Percentiles rank a stretch among this genome's conserved stretches.
phyloP scores from a whole-genome alignment of 2,113 vertebrate genomes.

The Tragelaphus imberbis region DNA sequence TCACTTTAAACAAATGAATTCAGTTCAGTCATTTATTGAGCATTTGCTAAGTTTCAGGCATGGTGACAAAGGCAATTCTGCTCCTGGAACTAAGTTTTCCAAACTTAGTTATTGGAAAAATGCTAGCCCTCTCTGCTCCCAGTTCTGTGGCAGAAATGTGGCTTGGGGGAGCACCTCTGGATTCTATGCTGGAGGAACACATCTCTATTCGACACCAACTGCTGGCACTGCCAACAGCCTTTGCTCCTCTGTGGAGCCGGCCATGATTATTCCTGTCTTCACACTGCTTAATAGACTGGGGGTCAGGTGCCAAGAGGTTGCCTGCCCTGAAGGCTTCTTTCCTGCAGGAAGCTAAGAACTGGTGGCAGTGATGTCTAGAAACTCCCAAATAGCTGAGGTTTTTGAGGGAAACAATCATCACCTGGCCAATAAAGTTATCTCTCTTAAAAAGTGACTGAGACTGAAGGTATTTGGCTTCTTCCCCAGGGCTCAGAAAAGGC shows the following conservation, averaged over 20 bases:
- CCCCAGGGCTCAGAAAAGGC: constrained; percentile 37
- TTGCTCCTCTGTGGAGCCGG: neutral
- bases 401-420: neutral
- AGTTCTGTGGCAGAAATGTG: neutral
- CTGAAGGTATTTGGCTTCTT: neutral
- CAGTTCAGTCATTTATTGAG: neutral
- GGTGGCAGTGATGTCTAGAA: constrained; percentile 29
- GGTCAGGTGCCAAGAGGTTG: constrained; percentile 11
- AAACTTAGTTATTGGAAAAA: neutral
- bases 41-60: neutral
- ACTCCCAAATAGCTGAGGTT: constrained; percentile 41
- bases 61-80: neutral
- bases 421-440: constrained; percentile 8
- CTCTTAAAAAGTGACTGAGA: constrained; percentile 5
- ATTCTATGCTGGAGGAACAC: neutral
- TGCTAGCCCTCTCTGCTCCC: neutral
- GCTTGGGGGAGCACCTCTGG: neutral
- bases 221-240: neutral
- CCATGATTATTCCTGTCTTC: neutral
- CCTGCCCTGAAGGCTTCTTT: constrained; percentile 10
- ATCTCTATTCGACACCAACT: neutral
- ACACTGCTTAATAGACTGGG: neutral
- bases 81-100: neutral
- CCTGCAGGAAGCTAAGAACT: neutral
- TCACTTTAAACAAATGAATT: neutral